Base-by-base conservation (phyloP, 1,140 invertebrate genomes). In the Atta texana region DNA sequence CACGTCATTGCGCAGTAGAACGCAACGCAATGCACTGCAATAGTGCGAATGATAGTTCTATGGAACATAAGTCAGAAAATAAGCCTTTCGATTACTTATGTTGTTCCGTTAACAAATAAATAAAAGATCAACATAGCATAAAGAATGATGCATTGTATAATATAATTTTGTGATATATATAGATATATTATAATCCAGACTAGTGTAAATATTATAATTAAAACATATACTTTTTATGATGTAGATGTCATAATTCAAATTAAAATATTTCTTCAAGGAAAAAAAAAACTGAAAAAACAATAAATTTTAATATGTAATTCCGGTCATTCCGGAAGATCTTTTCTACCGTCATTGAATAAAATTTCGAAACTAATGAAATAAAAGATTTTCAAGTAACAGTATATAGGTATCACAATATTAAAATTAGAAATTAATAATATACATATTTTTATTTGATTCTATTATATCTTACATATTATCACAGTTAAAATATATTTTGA, bases 11-110 rank as follows among this genome's bases (percentile, higher is more conserved):
- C 71, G 44, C 81, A 24, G 39, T 24, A 51, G 55, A 75, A 75
- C n/a, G 80, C 69, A 61, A 84, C 63, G 71, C 55, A 24, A 21
- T 39, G 71, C 39, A 82, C 31, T 44, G 55, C 66, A 74, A 84
- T 74, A 75, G 69, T 24, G 28, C 69, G 55, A 57, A 82, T 82
- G 68, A 49, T 28, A 51, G 14, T 34, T 10, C 24, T n/a, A 21
- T 74, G 10, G 24, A 51, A 51, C 31, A 59, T 8, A 24, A 59
- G 74, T 63, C 61, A 21, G 14, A 61, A 81, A 74, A 51, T 51
- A 61, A 61, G 31, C 28, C 24, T 10, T 59, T 34, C 1, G 8
- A 51, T 63, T 61, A 39, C 2, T 51, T 39, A 12, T 3, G 34
- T 10, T 59, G 4, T 49, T 66, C 14, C 28, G 5, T 49, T 14